Conservation (phyloP, 2,888 invertebrate genomes). For the Caenorhabditis sinica region DNA sequence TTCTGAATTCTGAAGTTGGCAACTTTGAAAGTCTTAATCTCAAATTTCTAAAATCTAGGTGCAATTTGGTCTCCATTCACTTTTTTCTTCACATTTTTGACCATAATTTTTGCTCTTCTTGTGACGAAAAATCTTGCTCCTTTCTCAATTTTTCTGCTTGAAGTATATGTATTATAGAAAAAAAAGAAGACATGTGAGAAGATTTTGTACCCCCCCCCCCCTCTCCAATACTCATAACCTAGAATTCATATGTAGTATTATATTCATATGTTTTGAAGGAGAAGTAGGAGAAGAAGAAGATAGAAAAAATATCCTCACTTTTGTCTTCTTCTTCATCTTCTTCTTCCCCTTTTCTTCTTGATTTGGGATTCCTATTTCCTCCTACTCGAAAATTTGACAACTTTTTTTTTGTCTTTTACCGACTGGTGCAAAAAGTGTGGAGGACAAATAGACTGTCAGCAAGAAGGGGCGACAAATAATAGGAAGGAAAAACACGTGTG, state of each 20-base stretch:
- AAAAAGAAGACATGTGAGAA: slow-evolving; percentile 37
- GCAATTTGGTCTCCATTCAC: slow-evolving; percentile 2
- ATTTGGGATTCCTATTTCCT: slow-evolving; percentile 8
- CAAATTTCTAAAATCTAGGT: not conserved
- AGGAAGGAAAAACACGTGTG: not conserved
- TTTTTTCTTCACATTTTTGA: not conserved
- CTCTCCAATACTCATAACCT: slow-evolving; percentile 1
- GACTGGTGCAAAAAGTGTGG: not conserved
- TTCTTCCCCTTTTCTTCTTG: not conserved
- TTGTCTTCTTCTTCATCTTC: slow-evolving; percentile 11
- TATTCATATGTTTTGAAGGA: not conserved
- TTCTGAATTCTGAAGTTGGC: not conserved
- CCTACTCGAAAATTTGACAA: too few species aligned
- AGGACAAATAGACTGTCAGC: not conserved
- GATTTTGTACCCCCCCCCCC: slow-evolving; percentile 17
- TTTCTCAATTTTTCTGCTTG: too few species aligned
- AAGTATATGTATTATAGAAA: not conserved
- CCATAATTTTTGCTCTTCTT: not conserved
- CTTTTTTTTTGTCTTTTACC: too few species aligned
- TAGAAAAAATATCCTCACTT: not conserved
- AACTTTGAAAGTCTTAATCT: not conserved
- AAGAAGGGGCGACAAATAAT: not conserved
- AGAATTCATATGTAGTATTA: not conserved
- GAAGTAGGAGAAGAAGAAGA: not conserved
- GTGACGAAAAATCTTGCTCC: not conserved